Evolutionary conservation across 2,797 vertebrate genomes (phyloP).

Genomic region (Emydoidea blandingii): DNA sequence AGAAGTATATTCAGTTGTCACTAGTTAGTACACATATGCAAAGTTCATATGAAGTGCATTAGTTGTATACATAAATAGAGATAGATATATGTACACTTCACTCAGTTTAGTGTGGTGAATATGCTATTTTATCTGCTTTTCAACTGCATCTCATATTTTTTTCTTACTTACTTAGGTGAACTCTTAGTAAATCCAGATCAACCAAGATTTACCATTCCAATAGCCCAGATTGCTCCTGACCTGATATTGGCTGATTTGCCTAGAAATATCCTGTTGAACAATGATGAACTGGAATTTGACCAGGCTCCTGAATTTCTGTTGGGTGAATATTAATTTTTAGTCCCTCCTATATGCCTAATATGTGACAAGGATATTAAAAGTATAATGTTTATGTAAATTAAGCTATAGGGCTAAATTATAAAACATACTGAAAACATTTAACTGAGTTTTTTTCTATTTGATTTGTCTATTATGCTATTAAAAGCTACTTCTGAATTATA

Average conservation of each 20-base stretch:
- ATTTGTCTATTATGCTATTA: not conserved
- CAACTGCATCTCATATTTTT: not conserved
- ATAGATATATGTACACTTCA: not conserved
- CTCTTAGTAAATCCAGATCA: constrained; percentile 88
- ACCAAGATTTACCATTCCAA: constrained; percentile 86
- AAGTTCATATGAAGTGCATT: not conserved
- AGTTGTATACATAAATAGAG: rapidly evolving
- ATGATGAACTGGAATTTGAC: constrained; percentile 88
- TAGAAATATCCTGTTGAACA: constrained; percentile 89
- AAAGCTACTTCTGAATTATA: not conserved
- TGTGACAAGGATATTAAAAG: not conserved
- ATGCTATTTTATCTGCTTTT: not conserved
- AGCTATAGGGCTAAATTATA: not conserved
- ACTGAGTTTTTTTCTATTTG: not conserved
- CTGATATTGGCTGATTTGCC: constrained; percentile 92
- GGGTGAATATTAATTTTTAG: constrained; percentile 78
- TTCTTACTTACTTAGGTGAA: constrained; percentile 82
- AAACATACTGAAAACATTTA: not conserved
- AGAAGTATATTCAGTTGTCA: not conserved
- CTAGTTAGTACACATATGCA: not conserved
- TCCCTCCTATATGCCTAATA: not conserved
- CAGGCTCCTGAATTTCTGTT: constrained; percentile 89
- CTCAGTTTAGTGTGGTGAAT: not conserved
- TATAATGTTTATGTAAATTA: not conserved
- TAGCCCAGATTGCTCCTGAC: constrained; percentile 95